A percentile compares a stretch with the other conserved stretches of the same genome.
phyloP scores from a whole-genome alignment of 2,797 vertebrate genomes.

The Rhinophrynus dorsalis region DNA sequence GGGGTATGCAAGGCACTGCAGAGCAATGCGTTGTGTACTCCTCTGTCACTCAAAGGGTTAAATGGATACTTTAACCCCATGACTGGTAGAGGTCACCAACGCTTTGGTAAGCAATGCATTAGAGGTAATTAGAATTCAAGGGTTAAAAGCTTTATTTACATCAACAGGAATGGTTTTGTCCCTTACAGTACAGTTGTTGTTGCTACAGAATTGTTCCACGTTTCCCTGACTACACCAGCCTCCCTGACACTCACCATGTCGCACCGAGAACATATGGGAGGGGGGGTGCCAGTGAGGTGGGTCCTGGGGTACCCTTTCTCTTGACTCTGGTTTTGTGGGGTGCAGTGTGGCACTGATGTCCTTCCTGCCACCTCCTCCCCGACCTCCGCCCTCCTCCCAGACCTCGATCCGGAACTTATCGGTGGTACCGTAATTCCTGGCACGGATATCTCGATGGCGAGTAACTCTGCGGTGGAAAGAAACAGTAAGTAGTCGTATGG shows the following conservation, averaged over 20 bases:
- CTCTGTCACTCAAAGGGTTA: too few species aligned
- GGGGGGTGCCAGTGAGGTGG: background rate
- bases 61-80: too few species aligned
- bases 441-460: constrained; percentile 53
- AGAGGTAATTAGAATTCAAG: too few species aligned
- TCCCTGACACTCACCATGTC: constrained; percentile 30
- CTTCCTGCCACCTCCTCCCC: constrained; percentile 52
- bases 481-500: background rate
- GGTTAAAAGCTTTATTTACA: too few species aligned
- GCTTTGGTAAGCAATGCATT: too few species aligned
- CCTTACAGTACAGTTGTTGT: too few species aligned
- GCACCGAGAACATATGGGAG: constrained; percentile 4
- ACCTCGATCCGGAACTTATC: constrained; percentile 71
- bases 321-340: background rate
- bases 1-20: too few species aligned
- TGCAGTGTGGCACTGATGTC: constrained; percentile 53
- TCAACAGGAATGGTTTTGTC: too few species aligned
- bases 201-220: too few species aligned
- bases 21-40: too few species aligned
- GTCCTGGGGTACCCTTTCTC: background rate
- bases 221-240: too few species aligned
- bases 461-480: constrained; percentile 45
- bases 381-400: constrained; percentile 60
- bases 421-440: constrained; percentile 61
- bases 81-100: too few species aligned